These are phyloP conservation scores for Alfaro cultratus DNA, from an alignment of 2,797 vertebrate genomes.

Conservation along the genomic window DNA sequence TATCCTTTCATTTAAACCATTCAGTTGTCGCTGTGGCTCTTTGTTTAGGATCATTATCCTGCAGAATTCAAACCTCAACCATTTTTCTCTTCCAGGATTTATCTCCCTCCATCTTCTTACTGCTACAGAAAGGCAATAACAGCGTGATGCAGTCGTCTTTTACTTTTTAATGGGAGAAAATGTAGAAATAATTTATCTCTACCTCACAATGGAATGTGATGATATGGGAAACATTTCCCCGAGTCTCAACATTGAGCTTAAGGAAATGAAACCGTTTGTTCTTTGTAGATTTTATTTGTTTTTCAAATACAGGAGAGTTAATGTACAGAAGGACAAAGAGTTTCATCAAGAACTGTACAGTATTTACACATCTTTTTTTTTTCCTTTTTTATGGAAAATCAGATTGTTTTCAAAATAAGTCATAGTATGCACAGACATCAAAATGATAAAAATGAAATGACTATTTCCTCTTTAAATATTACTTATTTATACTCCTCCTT, in stretches of 20 bases:
- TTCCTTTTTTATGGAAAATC: conserved; percentile 83
- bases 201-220: no score
- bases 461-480: conserved; percentile 86
- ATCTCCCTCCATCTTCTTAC: no score
- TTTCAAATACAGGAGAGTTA: conserved; percentile 89
- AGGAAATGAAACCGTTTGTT: conserved; percentile 62
- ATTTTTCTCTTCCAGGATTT: neutral
- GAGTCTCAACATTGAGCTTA: no score
- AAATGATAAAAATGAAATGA: conserved; percentile 86
- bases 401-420: conserved; percentile 88
- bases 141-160: no score
- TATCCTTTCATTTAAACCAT: neutral
- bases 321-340: conserved; percentile 87
- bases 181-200: no score
- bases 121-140: no score
- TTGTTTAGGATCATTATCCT: neutral
- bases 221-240: neutral
- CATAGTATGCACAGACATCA: conserved; percentile 86
- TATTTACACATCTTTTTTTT: conserved; percentile 84
- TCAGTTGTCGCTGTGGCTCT: neutral
- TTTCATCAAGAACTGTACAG: conserved; percentile 88
- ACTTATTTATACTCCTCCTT: conserved; percentile 83
- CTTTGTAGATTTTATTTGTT: conserved; percentile 88
- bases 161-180: no score
- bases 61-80: neutral